Percentiles rank a stretch among this genome's conserved stretches.
phyloP scores from a whole-genome alignment of 2,888 invertebrate species.

The Chelonus formosanus region DNA sequence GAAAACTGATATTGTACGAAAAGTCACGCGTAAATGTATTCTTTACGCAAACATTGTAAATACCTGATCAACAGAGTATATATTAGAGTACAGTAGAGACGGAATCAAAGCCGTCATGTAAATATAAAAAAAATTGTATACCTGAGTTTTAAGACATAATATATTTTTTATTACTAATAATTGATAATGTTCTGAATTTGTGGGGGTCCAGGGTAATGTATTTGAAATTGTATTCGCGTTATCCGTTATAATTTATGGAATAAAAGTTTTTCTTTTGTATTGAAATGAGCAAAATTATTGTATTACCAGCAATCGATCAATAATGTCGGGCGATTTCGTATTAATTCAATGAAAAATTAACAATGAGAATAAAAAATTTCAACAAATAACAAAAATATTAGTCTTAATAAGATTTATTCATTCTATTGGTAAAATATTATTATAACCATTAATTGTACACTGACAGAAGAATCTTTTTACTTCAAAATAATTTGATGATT shows the following conservation, averaged over 20 bases:
- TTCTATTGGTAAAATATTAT: too few species aligned
- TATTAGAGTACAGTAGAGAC: background rate
- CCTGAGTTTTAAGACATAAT: slow-evolving; percentile 50
- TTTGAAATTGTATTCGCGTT: slow-evolving; percentile 50
- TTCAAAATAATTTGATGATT: too few species aligned
- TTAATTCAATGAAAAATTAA: too few species aligned
- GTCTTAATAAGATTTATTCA: too few species aligned
- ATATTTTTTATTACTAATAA: slow-evolving; percentile 41
- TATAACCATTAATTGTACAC: too few species aligned
- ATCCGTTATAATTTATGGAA: slow-evolving; percentile 51
- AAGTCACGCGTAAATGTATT: background rate
- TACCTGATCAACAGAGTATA: slow-evolving; percentile 14
- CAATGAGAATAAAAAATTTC: too few species aligned
- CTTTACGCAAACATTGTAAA: slow-evolving; percentile 1
- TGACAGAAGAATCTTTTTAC: too few species aligned
- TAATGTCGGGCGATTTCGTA: too few species aligned
- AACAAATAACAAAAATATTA: too few species aligned
- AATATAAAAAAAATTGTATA: slow-evolving; percentile 53
- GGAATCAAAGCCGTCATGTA: slow-evolving; percentile 42
- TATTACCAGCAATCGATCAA: too few species aligned
- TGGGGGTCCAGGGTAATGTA: slow-evolving; percentile 50
- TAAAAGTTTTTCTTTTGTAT: slow-evolving; percentile 14
- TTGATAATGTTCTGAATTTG: slow-evolving; percentile 34
- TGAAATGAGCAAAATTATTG: slow-evolving; percentile 8
- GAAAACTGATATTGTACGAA: too few species aligned